Percentiles rank a stretch among this genome's conserved stretches.
Conservation (phyloP, 2,888 invertebrate genomes). For the Arge pagana region DNA sequence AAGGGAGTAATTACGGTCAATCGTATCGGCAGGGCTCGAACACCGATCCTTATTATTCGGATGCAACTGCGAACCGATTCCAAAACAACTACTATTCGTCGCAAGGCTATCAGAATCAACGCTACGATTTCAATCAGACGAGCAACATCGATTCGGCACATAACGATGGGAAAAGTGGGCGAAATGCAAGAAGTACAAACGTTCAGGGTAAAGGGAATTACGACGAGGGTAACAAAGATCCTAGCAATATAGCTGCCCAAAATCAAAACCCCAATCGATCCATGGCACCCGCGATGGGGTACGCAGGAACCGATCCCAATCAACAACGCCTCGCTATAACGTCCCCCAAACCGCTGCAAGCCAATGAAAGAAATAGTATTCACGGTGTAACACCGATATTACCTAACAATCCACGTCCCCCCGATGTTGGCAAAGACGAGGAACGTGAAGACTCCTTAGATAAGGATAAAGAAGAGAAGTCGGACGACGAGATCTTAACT, state of each 20-base stretch:
- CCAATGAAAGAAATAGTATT: constrained; percentile 10
- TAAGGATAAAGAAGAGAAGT: constrained; percentile 63
- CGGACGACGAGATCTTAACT: constrained; percentile 49
- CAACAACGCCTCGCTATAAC: not conserved
- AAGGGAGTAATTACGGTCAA: constrained; percentile 56
- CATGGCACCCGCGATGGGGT: constrained; percentile 33
- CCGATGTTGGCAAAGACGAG: constrained; percentile 61
- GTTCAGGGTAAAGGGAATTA: constrained; percentile 29
- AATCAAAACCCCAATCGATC: constrained; percentile 39
- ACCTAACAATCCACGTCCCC: constrained; percentile 38
- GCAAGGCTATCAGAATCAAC: constrained; percentile 28
- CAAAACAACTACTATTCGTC: constrained; percentile 54
- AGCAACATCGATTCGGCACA: constrained; percentile 23
- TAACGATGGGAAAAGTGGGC: constrained; percentile 19
- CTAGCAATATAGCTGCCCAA: constrained; percentile 38
- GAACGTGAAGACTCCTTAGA: constrained; percentile 62
- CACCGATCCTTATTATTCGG: constrained; percentile 47
- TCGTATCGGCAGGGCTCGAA: constrained; percentile 45
- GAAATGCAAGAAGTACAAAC: constrained; percentile 21
- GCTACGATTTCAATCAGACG: constrained; percentile 25
- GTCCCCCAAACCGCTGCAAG: constrained; percentile 5
- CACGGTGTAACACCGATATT: constrained; percentile 1
- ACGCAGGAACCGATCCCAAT: constrained; percentile 12
- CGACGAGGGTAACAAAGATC: constrained; percentile 42
- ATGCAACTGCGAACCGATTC: constrained; percentile 56